Base-by-base conservation (phyloP, 37 sponge, comb jelly and placozoan species). In the Axinella damicornis region DNA sequence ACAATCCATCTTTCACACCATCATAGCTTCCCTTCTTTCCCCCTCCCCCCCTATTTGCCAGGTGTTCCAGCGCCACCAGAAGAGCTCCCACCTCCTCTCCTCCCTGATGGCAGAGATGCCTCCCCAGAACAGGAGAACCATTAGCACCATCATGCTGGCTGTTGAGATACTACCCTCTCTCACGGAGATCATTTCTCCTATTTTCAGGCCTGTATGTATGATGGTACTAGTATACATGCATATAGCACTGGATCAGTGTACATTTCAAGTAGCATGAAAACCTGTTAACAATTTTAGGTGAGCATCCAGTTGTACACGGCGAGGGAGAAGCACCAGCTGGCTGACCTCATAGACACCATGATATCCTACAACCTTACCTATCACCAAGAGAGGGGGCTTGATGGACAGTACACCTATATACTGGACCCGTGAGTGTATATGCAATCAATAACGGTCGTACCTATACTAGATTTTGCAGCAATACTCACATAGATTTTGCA, bases 361-460 rank as follows among this genome's bases (percentile, higher is more conserved):
- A 90, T 96, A 25, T 92, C 95, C 60, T 98, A 90, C 63, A 91
- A 93, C 67, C 85, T 98, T 65, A 91, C 88, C 58, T 98, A 94
- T 66, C 73, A 58, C 1, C 99, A 98, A 69, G 88, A 95, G 84
- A 92, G 87, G 75, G 74, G 75, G 18, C 57, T 71, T 0, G 97
- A 98, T 76, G 99, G 97, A 59, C 91, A 92, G 34, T 94, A 92
- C 59, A 74, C 78, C 19, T 98, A 96, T 62, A 33, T 57, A 35
- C 71, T 98, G 20, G 97, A 98, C 21, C 99, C 99, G 88, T 92
- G 65, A 72, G 94, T 88, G 46, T 4, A 9, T 46, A 46, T 46
- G 9, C 4, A 46, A 9, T 46, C 6, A 46, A 46, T 9, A 46
- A 46, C 46, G 9, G 9, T 9, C 9, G 46, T 46, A 46, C 4